phyloP scores from a whole-genome alignment of 2,797 vertebrate species.

The Alca torda region DNA sequence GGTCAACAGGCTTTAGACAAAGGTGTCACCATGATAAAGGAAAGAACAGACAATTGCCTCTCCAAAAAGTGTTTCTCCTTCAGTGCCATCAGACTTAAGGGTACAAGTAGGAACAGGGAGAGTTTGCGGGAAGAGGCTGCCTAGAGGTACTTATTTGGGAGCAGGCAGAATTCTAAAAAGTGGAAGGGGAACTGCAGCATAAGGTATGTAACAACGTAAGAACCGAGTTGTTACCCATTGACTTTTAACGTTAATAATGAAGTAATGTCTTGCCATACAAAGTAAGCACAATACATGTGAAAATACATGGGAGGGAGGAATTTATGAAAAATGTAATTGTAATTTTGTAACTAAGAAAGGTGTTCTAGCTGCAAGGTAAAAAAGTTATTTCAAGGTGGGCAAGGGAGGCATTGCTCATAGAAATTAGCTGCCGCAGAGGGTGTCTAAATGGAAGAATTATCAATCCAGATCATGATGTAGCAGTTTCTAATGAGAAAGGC shows the following conservation, averaged over 20 bases:
- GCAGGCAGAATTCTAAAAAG: neutral
- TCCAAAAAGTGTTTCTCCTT: neutral
- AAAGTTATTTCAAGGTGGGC: slow-evolving; percentile 27
- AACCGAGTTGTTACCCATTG: neutral
- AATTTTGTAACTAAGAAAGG: neutral
- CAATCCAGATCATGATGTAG: slow-evolving; percentile 68
- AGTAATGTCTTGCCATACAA: neutral
- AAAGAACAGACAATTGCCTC: neutral
- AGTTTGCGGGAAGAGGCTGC: neutral
- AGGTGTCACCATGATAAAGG: neutral
- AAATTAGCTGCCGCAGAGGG: slow-evolving; percentile 54
- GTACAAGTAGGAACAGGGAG: neutral
- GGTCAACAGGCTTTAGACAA: neutral
- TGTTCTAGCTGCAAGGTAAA: neutral
- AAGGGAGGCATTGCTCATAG: slow-evolving; percentile 51
- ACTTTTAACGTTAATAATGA: neutral
- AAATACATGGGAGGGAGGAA: neutral
- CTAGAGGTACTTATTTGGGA: neutral
- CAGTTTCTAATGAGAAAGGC: slow-evolving; percentile 73
- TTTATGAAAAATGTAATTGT: neutral
- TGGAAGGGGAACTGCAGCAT: neutral
- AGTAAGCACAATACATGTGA: neutral
- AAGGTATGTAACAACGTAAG: neutral
- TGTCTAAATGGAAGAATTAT: slow-evolving; percentile 74
- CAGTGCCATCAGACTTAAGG: neutral